A percentile compares a stretch with the other conserved stretches of the same genome.
phyloP scores from a whole-genome alignment of 2,113 vertebrate genomes.

The Urocolius indicus region DNA sequence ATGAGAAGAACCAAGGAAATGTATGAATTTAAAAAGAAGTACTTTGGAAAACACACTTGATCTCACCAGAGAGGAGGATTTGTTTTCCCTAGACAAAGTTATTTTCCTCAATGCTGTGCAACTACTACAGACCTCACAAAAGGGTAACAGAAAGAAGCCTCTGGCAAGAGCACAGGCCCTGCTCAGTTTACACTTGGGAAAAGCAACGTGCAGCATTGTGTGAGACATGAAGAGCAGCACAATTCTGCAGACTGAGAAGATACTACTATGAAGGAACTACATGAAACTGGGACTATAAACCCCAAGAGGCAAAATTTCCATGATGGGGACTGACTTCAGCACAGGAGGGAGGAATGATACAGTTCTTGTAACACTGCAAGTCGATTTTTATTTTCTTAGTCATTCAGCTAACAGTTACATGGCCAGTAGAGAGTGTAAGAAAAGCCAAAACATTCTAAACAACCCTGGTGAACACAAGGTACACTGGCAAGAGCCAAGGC shows the following conservation, averaged over 20 bases:
- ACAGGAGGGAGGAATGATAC: not conserved
- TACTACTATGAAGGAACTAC: not conserved
- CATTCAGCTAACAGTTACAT: not conserved
- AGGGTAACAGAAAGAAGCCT: not conserved
- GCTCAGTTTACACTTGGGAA: not conserved
- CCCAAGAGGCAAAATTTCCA: not conserved
- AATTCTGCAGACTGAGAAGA: not conserved
- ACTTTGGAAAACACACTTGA: not conserved
- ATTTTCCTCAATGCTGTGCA: not conserved
- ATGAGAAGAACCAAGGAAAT: not conserved
- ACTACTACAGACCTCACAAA: not conserved
- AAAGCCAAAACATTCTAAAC: not conserved
- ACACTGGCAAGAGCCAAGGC: not conserved
- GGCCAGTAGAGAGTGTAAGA: not conserved
- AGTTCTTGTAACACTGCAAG: not conserved
- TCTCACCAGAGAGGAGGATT: not conserved
- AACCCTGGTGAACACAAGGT: not conserved
- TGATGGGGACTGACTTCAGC: fast-evolving
- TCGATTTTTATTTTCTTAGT: not conserved
- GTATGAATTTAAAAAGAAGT: not conserved
- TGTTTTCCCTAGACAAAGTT: not conserved
- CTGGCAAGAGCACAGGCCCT: not conserved
- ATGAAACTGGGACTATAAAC: not conserved
- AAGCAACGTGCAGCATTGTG: not conserved
- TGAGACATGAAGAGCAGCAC: not conserved